Evolutionary conservation across 2,888 invertebrate genomes (phyloP).

Genomic region (Himalopsyche tibetana): DNA sequence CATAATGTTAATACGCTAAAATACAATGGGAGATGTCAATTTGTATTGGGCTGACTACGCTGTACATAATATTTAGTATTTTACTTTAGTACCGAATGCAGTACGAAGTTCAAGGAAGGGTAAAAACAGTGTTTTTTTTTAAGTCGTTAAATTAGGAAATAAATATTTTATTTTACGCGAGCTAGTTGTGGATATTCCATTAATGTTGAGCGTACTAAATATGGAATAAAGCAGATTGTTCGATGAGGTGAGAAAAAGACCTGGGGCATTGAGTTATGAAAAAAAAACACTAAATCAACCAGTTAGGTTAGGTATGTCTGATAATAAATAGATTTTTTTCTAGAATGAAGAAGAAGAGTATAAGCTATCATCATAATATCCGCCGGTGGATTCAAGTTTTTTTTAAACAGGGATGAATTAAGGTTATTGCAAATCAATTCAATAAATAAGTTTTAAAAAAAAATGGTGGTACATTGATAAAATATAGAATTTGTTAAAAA

Average conservation of each 20-base stretch:
- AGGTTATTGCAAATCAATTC: background rate
- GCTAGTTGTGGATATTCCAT: no score
- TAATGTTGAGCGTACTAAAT: no score
- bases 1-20: background rate
- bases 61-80: background rate
- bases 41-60: background rate
- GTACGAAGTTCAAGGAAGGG: no score
- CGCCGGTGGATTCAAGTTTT: background rate
- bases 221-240: no score
- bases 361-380: background rate
- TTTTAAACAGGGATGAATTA: slow-evolving; percentile 4
- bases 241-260: no score
- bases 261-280: background rate
- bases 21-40: slow-evolving; percentile 22
- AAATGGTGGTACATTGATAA: no score
- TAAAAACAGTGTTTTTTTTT: no score
- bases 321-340: background rate
- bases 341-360: background rate
- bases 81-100: no score
- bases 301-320: background rate
- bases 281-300: background rate
- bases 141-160: no score
- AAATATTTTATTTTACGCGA: no score
- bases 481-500: no score
- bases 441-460: background rate